A percentile compares a stretch with the other conserved stretches of the same genome.
Evolutionary conservation across 2,888 invertebrate genomes (phyloP).

Genomic region (Stratiomys singularior): DNA sequence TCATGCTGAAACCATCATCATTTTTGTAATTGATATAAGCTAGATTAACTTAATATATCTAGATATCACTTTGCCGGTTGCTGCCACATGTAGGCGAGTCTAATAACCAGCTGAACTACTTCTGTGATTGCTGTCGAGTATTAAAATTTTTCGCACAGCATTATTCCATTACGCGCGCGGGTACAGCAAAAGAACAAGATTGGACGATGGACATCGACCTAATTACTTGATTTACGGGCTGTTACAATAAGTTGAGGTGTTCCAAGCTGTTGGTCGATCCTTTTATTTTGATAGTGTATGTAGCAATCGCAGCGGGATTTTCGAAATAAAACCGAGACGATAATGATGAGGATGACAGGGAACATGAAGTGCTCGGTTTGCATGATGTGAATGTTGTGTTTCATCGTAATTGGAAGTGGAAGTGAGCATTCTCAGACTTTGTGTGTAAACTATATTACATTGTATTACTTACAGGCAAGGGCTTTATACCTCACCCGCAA

Average conservation of each 20-base stretch:
- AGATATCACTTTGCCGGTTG: background rate
- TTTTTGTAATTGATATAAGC: conserved; percentile 31
- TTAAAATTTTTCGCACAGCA: conserved; percentile 21
- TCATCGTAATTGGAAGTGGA: too few species aligned
- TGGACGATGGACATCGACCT: conserved; percentile 24
- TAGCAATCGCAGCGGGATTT: background rate
- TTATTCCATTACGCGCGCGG: background rate
- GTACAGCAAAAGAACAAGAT: background rate
- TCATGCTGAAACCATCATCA: conserved; percentile 10
- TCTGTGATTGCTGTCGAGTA: conserved; percentile 2
- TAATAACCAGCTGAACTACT: conserved; percentile 35
- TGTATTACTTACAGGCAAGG: too few species aligned
- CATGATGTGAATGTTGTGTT: background rate
- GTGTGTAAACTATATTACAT: too few species aligned
- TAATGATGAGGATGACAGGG: conserved; percentile 10
- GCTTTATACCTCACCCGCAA: too few species aligned
- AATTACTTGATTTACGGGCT: conserved; percentile 31
- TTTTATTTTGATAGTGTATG: background rate
- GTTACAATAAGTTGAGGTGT: conserved; percentile 10
- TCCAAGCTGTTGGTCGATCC: background rate
- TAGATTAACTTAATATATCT: background rate
- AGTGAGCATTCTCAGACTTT: too few species aligned
- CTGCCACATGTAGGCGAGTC: conserved; percentile 27
- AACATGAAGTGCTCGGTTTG: conserved; percentile 3
- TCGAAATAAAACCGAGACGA: conserved; percentile 1